Evolutionary conservation across 1,140 invertebrate genomes (phyloP).

Genomic region (Ceratosolen fusciceps): DNA sequence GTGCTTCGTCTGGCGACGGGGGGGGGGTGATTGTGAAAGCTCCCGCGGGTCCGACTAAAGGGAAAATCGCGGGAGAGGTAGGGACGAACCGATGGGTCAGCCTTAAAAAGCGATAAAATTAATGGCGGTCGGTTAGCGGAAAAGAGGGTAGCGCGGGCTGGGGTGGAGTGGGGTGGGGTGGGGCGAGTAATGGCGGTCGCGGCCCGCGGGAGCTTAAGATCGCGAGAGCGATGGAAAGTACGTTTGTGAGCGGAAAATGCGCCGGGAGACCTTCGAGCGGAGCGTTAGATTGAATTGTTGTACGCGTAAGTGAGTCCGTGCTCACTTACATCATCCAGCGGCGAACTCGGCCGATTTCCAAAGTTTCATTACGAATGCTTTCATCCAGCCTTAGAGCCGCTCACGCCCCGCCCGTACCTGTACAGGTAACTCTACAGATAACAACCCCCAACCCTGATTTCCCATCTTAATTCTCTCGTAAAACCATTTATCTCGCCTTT

Average conservation of each 20-base stretch:
- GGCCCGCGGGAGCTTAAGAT: too few species aligned
- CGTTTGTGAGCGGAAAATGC: slow-evolving; percentile 16
- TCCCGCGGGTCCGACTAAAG: too few species aligned
- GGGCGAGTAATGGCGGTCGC: neutral
- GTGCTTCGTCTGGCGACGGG: too few species aligned
- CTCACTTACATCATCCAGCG: slow-evolving; percentile 11
- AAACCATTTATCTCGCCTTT: neutral
- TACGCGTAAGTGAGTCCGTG: neutral
- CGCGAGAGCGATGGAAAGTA: neutral
- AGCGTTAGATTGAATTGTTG: slow-evolving; percentile 7
- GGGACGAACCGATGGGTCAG: too few species aligned
- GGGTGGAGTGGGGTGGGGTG: neutral
- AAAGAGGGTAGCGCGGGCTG: too few species aligned
- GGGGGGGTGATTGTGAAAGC: too few species aligned
- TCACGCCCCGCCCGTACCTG: too few species aligned
- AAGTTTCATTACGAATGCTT: slow-evolving; percentile 16
- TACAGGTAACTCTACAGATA: too few species aligned
- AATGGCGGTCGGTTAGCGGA: too few species aligned
- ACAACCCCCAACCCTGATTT: too few species aligned
- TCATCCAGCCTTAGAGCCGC: neutral
- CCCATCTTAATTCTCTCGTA: neutral
- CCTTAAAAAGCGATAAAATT: too few species aligned
- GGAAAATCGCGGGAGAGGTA: too few species aligned
- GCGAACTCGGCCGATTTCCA: slow-evolving; percentile 18
- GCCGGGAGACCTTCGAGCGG: slow-evolving; percentile 9